A percentile compares a stretch with the other conserved stretches of the same genome.
These are phyloP conservation scores for Leptarthrus brevirostris DNA, from an alignment of 2,888 invertebrate species.

Conservation along the genomic window DNA sequence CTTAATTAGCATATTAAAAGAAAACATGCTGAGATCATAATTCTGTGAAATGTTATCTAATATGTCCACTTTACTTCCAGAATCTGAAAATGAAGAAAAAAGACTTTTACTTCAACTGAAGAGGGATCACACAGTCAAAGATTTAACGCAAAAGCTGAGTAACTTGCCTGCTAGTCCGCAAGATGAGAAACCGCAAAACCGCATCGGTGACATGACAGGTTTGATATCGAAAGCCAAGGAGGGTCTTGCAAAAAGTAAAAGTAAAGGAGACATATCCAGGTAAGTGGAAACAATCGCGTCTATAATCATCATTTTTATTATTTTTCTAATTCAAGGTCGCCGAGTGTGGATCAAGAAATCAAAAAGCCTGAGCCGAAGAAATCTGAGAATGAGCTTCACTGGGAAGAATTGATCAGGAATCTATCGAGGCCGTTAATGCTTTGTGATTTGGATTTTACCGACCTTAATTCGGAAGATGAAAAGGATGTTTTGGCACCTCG, in stretches of 20 bases:
- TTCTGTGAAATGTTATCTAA: no score
- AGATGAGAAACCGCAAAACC: slow-evolving; percentile 72
- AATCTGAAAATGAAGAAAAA: slow-evolving; percentile 72
- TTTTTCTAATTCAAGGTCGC: slow-evolving; percentile 68
- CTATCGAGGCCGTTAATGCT: slow-evolving; percentile 81
- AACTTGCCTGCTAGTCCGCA: slow-evolving; percentile 72
- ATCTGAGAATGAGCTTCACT: slow-evolving; percentile 93
- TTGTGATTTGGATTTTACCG: slow-evolving; percentile 97
- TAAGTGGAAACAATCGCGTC: slow-evolving; percentile 56
- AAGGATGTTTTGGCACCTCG: slow-evolving; percentile 79
- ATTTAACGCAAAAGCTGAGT: slow-evolving; percentile 85
- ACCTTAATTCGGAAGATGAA: slow-evolving; percentile 89
- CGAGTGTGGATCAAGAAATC: slow-evolving; percentile 79
- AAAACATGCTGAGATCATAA: no score
- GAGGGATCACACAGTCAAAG: slow-evolving; percentile 88
- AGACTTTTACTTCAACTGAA: slow-evolving; percentile 77
- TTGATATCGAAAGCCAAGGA: slow-evolving; percentile 94
- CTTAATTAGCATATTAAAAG: no score
- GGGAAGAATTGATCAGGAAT: slow-evolving; percentile 90
- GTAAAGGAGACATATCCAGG: slow-evolving; percentile 73
- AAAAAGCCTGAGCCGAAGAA: slow-evolving; percentile 81
- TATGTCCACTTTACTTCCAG: slow-evolving; percentile 63
- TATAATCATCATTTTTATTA: slow-evolving; percentile 1
- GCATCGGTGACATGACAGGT: slow-evolving; percentile 88
- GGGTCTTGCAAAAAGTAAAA: slow-evolving; percentile 87